These are phyloP conservation scores for Trichopria drosophilae DNA, from an alignment of 2,888 invertebrate species.

Conservation along the genomic window DNA sequence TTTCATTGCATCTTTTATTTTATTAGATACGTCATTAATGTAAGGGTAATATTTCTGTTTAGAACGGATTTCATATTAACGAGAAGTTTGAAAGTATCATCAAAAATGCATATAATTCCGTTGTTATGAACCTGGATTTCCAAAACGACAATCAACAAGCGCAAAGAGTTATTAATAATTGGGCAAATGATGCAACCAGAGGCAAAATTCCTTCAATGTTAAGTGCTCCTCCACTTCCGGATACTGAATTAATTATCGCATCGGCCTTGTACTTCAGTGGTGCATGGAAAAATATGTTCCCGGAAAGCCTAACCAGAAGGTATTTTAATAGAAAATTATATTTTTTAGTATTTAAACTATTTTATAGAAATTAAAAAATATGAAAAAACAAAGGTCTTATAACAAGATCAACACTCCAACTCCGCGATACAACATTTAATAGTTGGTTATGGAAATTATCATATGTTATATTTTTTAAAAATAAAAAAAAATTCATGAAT, in stretches of 20 bases:
- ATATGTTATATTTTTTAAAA: too few relatives aligned
- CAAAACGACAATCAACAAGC: conserved; percentile 53
- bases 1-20: too few relatives aligned
- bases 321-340: too few relatives aligned
- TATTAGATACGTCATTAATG: too few relatives aligned
- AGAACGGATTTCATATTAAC: conserved; percentile 62
- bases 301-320: conserved; percentile 62
- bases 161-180: conserved; percentile 63
- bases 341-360: too few relatives aligned
- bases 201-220: conserved; percentile 67
- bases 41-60: too few relatives aligned
- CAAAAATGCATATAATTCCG: conserved; percentile 62
- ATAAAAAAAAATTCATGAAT: too few relatives aligned
- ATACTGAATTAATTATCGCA: conserved; percentile 66
- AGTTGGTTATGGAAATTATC: too few relatives aligned
- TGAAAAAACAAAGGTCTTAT: too few relatives aligned
- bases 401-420: too few relatives aligned
- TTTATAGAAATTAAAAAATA: too few relatives aligned
- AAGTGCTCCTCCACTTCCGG: conserved; percentile 60
- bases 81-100: conserved; percentile 61
- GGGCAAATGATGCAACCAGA: conserved; percentile 67
- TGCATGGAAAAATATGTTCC: conserved; percentile 70
- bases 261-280: conserved; percentile 74
- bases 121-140: conserved; percentile 64
- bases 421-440: too few relatives aligned